Evolutionary conservation across 2,888 invertebrate species (phyloP).

Genomic region (Syrphus vitripennis): DNA sequence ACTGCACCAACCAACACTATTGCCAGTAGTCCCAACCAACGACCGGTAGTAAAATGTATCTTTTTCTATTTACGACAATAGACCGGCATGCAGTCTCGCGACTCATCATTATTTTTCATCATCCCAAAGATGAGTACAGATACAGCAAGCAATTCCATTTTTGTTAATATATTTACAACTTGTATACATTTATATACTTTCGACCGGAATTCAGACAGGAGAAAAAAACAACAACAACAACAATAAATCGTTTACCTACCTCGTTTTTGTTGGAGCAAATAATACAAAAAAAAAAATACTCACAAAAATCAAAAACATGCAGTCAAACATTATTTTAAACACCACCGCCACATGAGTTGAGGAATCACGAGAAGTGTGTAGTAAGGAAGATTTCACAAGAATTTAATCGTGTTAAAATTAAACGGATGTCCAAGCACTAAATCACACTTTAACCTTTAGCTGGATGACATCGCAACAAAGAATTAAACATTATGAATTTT

Average conservation of each 20-base stretch:
- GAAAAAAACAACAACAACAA: slow-evolving; percentile 5
- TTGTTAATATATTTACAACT: slow-evolving; percentile 31
- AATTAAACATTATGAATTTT: too few species aligned
- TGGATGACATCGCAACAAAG: too few species aligned
- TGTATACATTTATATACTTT: slow-evolving; percentile 60
- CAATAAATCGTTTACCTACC: slow-evolving; percentile 12
- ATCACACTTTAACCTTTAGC: too few species aligned
- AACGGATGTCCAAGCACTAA: too few species aligned
- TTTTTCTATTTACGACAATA: slow-evolving; percentile 17
- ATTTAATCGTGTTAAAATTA: not conserved
- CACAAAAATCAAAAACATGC: slow-evolving; percentile 34
- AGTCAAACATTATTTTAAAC: slow-evolving; percentile 26
- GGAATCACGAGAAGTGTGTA: not conserved
- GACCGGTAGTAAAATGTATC: slow-evolving; percentile 17
- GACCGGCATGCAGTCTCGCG: slow-evolving; percentile 40
- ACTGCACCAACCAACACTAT: not conserved
- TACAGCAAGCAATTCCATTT: slow-evolving; percentile 56
- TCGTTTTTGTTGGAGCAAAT: slow-evolving; percentile 15
- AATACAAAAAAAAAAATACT: not conserved
- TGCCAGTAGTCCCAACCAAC: too few species aligned
- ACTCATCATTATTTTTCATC: slow-evolving; percentile 14
- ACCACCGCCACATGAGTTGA: slow-evolving; percentile 9
- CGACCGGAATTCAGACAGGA: slow-evolving; percentile 55
- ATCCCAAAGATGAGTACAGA: slow-evolving; percentile 46
- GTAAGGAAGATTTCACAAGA: slow-evolving; percentile 1